Conservation (phyloP, 2,888 invertebrate species). For the Andrena chrysosceles region DNA sequence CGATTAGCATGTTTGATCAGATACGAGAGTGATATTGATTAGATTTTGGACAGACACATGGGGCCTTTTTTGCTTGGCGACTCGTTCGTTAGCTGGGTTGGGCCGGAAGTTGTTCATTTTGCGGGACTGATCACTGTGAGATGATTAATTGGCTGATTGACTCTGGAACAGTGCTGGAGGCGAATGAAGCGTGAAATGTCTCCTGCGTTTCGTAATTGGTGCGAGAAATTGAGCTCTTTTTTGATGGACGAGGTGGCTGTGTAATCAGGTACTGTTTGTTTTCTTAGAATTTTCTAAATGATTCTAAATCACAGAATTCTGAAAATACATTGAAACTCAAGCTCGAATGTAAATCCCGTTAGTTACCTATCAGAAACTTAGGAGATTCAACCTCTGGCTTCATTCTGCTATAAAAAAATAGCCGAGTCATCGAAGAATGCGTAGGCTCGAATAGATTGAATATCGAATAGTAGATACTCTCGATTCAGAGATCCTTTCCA, state of each 20-base stretch:
- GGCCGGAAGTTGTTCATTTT: conserved; percentile 34
- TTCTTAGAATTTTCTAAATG: neutral
- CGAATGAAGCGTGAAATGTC: conserved; percentile 7
- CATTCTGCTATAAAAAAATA: neutral
- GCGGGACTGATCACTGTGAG: neutral
- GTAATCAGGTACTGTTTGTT: neutral
- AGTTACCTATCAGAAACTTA: neutral
- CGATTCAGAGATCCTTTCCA: conserved; percentile 37
- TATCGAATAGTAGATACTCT: conserved; percentile 5
- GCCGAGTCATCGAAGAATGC: conserved; percentile 8
- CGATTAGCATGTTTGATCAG: conserved; percentile 61
- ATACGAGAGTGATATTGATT: conserved; percentile 58
- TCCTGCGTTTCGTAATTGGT: conserved; percentile 4
- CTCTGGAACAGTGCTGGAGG: neutral
- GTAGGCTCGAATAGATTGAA: conserved; percentile 18
- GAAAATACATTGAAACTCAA: neutral
- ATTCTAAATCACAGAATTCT: neutral
- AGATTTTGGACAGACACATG: conserved; percentile 15
- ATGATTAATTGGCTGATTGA: conserved; percentile 36
- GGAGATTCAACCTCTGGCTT: neutral
- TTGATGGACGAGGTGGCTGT: neutral
- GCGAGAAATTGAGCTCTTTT: neutral
- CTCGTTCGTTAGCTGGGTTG: conserved; percentile 6
- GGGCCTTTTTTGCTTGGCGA: neutral
- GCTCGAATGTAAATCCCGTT: neutral